These are phyloP conservation scores for Phortica okadai DNA, from an alignment of 2,888 invertebrate genomes.

Conservation along the genomic window DNA sequence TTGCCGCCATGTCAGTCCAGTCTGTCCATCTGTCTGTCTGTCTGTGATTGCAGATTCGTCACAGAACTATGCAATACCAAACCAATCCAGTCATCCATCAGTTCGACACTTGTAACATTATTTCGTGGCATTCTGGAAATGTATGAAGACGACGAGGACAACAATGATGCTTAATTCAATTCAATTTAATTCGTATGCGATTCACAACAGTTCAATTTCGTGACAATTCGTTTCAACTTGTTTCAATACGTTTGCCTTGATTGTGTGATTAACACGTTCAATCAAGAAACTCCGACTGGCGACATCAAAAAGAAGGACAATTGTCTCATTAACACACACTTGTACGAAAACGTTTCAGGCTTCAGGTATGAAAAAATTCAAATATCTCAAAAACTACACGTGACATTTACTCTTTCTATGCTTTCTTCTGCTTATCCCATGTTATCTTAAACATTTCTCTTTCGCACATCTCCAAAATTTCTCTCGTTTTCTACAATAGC, in stretches of 20 bases:
- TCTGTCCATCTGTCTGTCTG: neutral
- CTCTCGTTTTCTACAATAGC: no score
- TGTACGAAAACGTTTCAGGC: no score
- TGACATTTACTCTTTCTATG: no score
- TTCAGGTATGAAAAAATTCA: no score
- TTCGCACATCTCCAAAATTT: no score
- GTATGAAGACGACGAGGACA: neutral
- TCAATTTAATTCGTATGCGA: neutral
- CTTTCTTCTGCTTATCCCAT: no score
- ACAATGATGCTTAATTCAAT: neutral
- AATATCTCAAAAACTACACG: no score
- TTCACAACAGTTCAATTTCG: neutral
- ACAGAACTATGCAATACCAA: neutral
- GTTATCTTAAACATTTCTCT: no score
- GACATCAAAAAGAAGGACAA: conserved; percentile 25
- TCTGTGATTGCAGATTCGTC: neutral
- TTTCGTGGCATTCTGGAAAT: conserved; percentile 13
- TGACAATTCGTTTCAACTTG: neutral
- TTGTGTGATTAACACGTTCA: conserved; percentile 38
- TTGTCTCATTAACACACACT: no score
- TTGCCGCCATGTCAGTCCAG: neutral
- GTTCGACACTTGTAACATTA: conserved; percentile 19
- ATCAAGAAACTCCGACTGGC: neutral
- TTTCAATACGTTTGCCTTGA: conserved; percentile 8
- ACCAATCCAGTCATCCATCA: neutral